Evolutionary conservation across 1,140 invertebrate species (phyloP).

Genomic region (Zophobas atratus): DNA sequence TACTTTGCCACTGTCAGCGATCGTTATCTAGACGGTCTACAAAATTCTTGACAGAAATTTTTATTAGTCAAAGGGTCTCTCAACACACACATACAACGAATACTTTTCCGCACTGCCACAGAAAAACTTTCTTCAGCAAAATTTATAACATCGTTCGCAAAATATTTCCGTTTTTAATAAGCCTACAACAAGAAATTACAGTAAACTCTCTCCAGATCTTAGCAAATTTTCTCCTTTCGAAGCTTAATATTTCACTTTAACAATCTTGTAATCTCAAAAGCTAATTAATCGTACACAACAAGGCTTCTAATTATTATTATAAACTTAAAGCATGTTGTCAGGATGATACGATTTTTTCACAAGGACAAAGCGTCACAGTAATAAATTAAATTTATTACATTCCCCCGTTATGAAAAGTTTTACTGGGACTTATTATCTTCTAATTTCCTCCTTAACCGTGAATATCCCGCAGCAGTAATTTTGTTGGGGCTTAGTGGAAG

Average conservation of each 20-base stretch:
- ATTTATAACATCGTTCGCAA: too few relatives aligned
- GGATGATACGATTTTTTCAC: constrained; percentile 24
- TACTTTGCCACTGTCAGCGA: too few relatives aligned
- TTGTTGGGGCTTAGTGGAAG: constrained; percentile 15
- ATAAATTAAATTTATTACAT: constrained; percentile 38
- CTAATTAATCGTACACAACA: constrained; percentile 16
- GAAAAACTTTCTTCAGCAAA: too few relatives aligned
- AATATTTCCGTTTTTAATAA: too few relatives aligned
- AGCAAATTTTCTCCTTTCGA: too few relatives aligned
- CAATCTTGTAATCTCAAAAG: not conserved
- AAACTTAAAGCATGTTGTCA: constrained; percentile 24
- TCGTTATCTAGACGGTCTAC: too few relatives aligned
- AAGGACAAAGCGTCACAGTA: constrained; percentile 14
- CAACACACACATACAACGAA: too few relatives aligned
- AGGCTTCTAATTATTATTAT: not conserved
- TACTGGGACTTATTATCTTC: constrained; percentile 37
- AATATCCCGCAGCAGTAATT: constrained; percentile 29
- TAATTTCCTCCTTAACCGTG: constrained; percentile 29
- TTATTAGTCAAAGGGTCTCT: too few relatives aligned
- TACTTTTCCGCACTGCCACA: too few relatives aligned
- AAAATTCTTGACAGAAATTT: too few relatives aligned
- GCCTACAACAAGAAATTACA: too few relatives aligned
- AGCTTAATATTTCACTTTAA: not conserved
- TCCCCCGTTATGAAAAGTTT: constrained; percentile 23
- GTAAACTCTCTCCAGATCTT: too few relatives aligned